Evolutionary conservation across 2,888 invertebrate species (phyloP).

Genomic region (Dryocosmus kuriphilus): DNA sequence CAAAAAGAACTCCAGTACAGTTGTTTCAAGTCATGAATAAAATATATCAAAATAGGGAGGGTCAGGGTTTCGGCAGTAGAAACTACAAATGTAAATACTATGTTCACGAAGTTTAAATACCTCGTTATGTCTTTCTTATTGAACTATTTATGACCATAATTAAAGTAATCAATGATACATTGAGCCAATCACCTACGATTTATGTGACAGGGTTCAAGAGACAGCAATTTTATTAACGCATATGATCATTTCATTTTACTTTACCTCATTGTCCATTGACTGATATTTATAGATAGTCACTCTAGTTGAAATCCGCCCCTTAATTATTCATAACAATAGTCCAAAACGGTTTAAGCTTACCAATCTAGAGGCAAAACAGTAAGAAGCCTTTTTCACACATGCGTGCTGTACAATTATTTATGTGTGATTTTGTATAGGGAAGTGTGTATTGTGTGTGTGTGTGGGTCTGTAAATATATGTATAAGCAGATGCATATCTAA

Average conservation of each 20-base stretch:
- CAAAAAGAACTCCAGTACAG: too few species aligned
- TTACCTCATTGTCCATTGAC: slow-evolving; percentile 3
- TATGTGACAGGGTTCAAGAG: background rate
- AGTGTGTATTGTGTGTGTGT: background rate
- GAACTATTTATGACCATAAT: background rate
- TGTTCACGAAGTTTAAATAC: slow-evolving; percentile 23
- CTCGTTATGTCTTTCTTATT: background rate
- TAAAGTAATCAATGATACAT: background rate
- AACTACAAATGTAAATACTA: slow-evolving; percentile 20
- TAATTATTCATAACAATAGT: slow-evolving; percentile 34
- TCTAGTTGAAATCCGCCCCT: slow-evolving; percentile 17
- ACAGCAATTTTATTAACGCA: background rate
- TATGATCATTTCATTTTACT: background rate
- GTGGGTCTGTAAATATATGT: background rate
- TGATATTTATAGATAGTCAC: slow-evolving; percentile 20
- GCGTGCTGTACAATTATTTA: background rate
- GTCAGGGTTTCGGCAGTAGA: background rate
- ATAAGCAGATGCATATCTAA: background rate
- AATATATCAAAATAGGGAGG: slow-evolving; percentile 11
- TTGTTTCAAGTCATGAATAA: slow-evolving; percentile 5
- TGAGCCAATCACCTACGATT: background rate
- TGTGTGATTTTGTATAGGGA: background rate
- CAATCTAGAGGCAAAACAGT: slow-evolving; percentile 8
- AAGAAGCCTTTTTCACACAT: background rate
- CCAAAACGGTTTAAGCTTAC: slow-evolving; percentile 28